Conservation (phyloP, 2,113 vertebrate genomes). For the Anas platyrhynchos region DNA sequence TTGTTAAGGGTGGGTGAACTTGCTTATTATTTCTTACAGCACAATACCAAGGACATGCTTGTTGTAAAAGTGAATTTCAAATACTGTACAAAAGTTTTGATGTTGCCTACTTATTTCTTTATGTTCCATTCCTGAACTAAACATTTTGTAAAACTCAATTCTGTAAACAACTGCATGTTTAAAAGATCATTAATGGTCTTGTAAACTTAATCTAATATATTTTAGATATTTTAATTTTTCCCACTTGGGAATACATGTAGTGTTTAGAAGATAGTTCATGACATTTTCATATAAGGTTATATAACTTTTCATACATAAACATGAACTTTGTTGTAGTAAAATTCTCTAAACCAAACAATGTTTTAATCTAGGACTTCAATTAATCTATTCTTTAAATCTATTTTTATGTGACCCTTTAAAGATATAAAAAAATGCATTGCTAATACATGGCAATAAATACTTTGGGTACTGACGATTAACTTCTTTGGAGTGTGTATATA, state of each 20-base stretch:
- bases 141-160: slow-evolving; percentile 85
- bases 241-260: slow-evolving; percentile 83
- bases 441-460: slow-evolving; percentile 89
- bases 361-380: slow-evolving; percentile 84
- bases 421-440: slow-evolving; percentile 85
- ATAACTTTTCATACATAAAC: slow-evolving; percentile 90
- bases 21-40: slow-evolving; percentile 79
- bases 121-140: slow-evolving; percentile 79
- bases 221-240: slow-evolving; percentile 88
- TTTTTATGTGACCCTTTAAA: slow-evolving; percentile 91
- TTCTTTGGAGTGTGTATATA: slow-evolving; percentile 84
- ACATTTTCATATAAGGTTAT: slow-evolving; percentile 86
- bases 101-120: slow-evolving; percentile 79
- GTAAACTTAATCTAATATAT: slow-evolving; percentile 87
- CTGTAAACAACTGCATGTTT: slow-evolving; percentile 93
- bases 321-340: slow-evolving; percentile 83
- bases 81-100: slow-evolving; percentile 77
- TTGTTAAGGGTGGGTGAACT: slow-evolving; percentile 71
- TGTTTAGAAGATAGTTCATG: slow-evolving; percentile 81
- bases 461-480: slow-evolving; percentile 88
- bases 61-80: slow-evolving; percentile 80
- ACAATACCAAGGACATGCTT: slow-evolving; percentile 85
- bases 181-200: slow-evolving; percentile 83
- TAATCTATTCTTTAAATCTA: slow-evolving; percentile 89
- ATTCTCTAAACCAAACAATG: slow-evolving; percentile 83